Conservation (phyloP, 2,888 invertebrate species). For the Ophioninae sp. region DNA sequence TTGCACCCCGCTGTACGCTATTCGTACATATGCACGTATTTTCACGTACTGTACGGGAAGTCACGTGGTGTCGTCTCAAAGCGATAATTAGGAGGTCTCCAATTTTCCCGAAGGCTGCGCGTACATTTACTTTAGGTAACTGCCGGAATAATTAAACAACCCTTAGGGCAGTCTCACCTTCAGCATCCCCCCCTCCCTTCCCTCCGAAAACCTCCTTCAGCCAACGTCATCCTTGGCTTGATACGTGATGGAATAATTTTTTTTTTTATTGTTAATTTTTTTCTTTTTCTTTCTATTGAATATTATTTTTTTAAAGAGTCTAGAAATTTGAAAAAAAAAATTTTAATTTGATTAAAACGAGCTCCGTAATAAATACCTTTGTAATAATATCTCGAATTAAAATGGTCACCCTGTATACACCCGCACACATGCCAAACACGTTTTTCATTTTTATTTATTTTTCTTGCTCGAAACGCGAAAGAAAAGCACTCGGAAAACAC, state of each 20-base stretch:
- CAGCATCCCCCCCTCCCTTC: background rate
- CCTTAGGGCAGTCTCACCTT: constrained; percentile 56
- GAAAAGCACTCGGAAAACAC: background rate
- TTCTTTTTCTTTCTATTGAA: no score
- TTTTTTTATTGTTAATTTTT: no score
- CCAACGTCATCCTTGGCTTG: constrained; percentile 7
- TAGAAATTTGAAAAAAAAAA: no score
- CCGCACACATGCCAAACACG: background rate
- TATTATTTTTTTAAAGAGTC: no score
- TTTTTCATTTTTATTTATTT: background rate
- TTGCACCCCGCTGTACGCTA: no score
- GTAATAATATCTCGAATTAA: no score
- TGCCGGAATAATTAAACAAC: constrained; percentile 73
- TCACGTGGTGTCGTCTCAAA: constrained; percentile 63
- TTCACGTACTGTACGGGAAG: constrained; percentile 21
- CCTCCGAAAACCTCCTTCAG: background rate
- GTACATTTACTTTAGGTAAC: constrained; percentile 72
- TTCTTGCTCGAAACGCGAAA: background rate
- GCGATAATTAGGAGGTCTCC: constrained; percentile 73
- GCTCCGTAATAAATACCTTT: no score
- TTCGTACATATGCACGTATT: background rate
- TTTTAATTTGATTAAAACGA: no score
- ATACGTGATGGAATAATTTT: no score
- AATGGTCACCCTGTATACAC: background rate
- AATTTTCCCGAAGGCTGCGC: constrained; percentile 68